Evolutionary conservation across 1,140 invertebrate genomes (phyloP).

Genomic region (Drosophila varians): DNA sequence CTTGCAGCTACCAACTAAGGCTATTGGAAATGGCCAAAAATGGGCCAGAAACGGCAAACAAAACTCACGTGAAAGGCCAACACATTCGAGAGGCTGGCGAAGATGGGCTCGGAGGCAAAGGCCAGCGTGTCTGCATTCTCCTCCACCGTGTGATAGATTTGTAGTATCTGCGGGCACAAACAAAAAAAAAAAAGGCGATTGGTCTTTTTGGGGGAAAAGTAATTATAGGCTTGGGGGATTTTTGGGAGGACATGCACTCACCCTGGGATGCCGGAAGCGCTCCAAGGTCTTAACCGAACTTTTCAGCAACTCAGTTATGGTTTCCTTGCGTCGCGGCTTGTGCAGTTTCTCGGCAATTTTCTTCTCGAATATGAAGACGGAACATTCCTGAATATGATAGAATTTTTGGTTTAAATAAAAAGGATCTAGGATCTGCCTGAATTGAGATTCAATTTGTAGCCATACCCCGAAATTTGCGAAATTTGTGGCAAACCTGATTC

Average conservation of each 20-base stretch:
- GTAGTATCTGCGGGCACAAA: constrained; percentile 84
- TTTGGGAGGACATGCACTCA: constrained; percentile 71
- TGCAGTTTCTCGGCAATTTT: constrained; percentile 96
- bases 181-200: constrained; percentile 15
- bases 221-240: constrained; percentile 23
- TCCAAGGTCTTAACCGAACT: constrained; percentile 92
- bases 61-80: constrained; percentile 88
- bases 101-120: constrained; percentile 95
- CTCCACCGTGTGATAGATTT: constrained; percentile 90
- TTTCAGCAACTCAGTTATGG: constrained; percentile 94
- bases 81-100: constrained; percentile 94
- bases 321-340: constrained; percentile 96
- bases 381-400: constrained; percentile 91
- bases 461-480: too few species aligned
- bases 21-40: neutral
- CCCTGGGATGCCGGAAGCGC: constrained; percentile 93
- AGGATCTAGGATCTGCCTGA: too few species aligned
- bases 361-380: constrained; percentile 98
- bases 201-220: constrained; percentile 23
- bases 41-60: constrained; percentile 22
- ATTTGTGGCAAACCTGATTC: neutral
- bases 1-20: neutral
- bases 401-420: neutral
- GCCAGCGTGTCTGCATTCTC: constrained; percentile 94
- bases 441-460: neutral